Base-by-base conservation (phyloP, 2,888 invertebrate species). In the Lathronympha strigana region DNA sequence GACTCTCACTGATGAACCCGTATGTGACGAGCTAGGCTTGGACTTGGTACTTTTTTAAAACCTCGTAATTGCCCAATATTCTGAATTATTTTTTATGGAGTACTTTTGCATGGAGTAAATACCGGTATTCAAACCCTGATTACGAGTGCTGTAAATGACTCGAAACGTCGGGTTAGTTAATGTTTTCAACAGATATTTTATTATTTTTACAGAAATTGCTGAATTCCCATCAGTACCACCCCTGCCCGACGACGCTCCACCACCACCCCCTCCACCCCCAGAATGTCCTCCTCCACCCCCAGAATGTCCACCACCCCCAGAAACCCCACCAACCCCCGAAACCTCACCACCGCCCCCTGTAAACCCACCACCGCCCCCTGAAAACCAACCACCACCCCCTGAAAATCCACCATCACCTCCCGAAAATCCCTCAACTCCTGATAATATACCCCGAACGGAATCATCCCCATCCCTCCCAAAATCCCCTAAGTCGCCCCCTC, bases 361-460 rank as follows among this genome's bases (percentile, higher is more conserved):
- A n/a, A n/a, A n/a, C n/a, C 92, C 92, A 0, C 91, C 92, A 0
- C 76, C 92, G 3, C 92, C 92, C 0, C 91, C 90, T 67, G 88
- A 93, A 28, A 88, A 84, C 4, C 88, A 88, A 1, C 85, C 84
- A 0, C 83, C 83, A 0, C 79, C 82, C 1, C 81, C 82, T 0
- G 66, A 73, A 43, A 67, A 66, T 5, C 69, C 70, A 36, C 66
- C 71, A 15, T 28, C 72, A 19, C 53, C 68, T 17, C 51, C 67
- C 6, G 28, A 28, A 3, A 28, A 3, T 28, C n/a, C n/a, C 33
- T n/a, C 55, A 57, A 21, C 4, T 60, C 61, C 1, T n/a, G n/a
- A n/a, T n/a, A n/a, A n/a, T n/a, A n/a, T n/a, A n/a, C n/a, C n/a
- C n/a, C n/a, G n/a, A n/a, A n/a, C 76, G 8, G 15, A 38, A 6